Evolutionary conservation across 2,113 vertebrate species (phyloP), one percentile per base, ranked within the genome.

Genomic region (Andinoacara biseriatus): DNA sequence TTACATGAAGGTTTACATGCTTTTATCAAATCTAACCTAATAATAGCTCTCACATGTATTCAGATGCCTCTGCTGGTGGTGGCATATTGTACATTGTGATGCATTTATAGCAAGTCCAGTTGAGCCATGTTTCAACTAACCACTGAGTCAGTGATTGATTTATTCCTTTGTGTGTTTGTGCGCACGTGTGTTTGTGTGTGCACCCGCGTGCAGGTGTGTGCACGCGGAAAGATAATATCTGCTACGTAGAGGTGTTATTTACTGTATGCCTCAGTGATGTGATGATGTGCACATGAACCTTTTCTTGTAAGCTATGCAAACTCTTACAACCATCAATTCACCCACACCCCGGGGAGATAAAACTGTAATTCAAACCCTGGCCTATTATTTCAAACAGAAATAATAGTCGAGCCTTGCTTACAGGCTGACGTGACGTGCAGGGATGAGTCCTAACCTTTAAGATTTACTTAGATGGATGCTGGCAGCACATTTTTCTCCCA

Each of bases 361-460:
- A 69, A 62, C 67, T 20, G 56, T 74, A 86, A 89, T 88, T 84
- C 67, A 86, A 86, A 40, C 54, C 58, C 11, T 11, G 10, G 22
- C 63, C 24, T 90, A 46, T 54, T 75, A 76, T 80, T 69, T 69
- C 24, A 20, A 35, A 65, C 43, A 54, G 38, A 63, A 89, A 82
- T 75, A 81, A 80, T 7, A 63, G n/a, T 35, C 65, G 52, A 76
- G 79, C 62, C 56, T 62, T 46, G 58, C 35, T 86, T 49, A 79
- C 18, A 62, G 13, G 58, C 49, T 74, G 83, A 80, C 67, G 52
- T 33, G n/a, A 80, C 67, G 52, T 33, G 24, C 72, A 49, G 57
- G 17, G 69, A 75, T 84, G 46, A 77, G 31, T 29, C 18, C 26
- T 63, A 59, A 83, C 54, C 85, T 77, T 24, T 75, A 61, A 78